Percentiles rank a stretch among this genome's conserved stretches.
phyloP scores from a whole-genome alignment of 2,797 vertebrate genomes.

The Echeneis naucrates region DNA sequence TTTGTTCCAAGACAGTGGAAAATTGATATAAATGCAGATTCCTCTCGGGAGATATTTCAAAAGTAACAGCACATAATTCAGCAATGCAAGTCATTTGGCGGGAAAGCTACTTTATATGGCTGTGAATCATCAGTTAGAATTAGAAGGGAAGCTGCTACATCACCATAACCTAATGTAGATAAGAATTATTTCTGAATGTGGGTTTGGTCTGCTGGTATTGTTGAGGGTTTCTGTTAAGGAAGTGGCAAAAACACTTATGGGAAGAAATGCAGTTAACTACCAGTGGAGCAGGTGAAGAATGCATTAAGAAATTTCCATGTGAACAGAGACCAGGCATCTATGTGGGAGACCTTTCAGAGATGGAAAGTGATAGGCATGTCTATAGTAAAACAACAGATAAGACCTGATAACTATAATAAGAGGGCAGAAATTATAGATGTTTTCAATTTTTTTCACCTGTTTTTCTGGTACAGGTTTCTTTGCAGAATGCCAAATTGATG shows the following conservation, averaged over 20 bases:
- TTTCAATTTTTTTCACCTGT: background rate
- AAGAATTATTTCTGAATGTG: constrained; percentile 1
- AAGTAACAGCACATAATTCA: constrained; percentile 8
- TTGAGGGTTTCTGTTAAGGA: constrained; percentile 25
- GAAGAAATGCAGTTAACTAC: constrained; percentile 23
- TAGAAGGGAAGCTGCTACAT: background rate
- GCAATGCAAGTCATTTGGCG: constrained; percentile 12
- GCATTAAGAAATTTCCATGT: constrained; percentile 50
- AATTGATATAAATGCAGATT: constrained; percentile 4
- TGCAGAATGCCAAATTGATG: background rate
- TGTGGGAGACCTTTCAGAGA: constrained; percentile 45
- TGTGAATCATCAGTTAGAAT: constrained; percentile 11
- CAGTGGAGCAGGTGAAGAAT: constrained; percentile 51
- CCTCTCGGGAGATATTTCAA: constrained; percentile 12
- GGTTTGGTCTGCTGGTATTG: constrained; percentile 10
- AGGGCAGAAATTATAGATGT: background rate
- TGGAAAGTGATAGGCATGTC: constrained; percentile 39
- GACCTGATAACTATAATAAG: background rate
- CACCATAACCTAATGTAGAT: background rate
- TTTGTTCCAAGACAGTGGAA: constrained; percentile 19
- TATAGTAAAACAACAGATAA: constrained; percentile 35
- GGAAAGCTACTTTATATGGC: constrained; percentile 12
- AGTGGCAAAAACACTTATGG: constrained; percentile 33
- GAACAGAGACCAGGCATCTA: constrained; percentile 53
- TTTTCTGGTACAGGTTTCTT: constrained; percentile 14